These are phyloP conservation scores for Drosophila hamatofila DNA, from an alignment of 2,888 invertebrate genomes.

Conservation along the genomic window DNA sequence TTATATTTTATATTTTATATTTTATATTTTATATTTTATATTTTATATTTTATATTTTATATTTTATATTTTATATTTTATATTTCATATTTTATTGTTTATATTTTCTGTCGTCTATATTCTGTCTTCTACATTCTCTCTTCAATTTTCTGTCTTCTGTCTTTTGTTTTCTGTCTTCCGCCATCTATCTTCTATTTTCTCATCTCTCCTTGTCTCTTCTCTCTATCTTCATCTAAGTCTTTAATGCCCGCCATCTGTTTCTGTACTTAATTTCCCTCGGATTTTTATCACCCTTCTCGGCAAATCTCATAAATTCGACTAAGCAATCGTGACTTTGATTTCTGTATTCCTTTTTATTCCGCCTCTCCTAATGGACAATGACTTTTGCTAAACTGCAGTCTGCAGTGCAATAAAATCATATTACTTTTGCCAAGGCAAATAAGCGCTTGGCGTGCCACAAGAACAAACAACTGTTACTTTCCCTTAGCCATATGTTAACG, in stretches of 20 bases:
- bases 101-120: background rate
- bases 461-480: constrained; percentile 42
- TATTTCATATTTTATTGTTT: background rate
- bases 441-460: background rate
- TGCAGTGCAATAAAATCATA: constrained; percentile 8
- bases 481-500: background rate
- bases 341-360: background rate
- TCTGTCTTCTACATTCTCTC: background rate
- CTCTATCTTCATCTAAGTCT: background rate
- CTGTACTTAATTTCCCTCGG: background rate
- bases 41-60: background rate
- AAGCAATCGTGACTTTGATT: background rate
- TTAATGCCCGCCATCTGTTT: background rate
- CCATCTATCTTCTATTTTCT: background rate
- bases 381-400: constrained; percentile 2
- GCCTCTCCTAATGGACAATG: background rate
- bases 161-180: no score
- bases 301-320: background rate
- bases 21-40: background rate
- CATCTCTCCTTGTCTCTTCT: background rate
- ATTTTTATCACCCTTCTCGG: background rate
- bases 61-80: background rate
- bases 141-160: background rate
- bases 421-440: constrained; percentile 19
- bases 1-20: no score